phyloP scores from a whole-genome alignment of 2,113 vertebrate genomes.

The Hemiprocne comata region DNA sequence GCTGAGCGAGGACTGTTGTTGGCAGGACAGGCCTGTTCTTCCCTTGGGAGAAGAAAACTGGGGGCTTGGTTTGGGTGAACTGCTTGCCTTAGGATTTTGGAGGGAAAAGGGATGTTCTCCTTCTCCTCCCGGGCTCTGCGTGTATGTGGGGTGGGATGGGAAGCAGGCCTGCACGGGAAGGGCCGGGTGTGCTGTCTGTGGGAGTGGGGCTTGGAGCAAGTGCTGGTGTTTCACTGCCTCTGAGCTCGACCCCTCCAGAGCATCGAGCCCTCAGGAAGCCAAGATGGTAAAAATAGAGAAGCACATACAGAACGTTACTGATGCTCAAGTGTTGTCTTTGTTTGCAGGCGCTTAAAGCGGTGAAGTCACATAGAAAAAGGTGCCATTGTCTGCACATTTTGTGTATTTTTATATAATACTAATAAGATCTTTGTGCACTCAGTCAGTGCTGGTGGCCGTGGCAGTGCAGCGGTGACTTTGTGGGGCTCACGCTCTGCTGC shows the following conservation, averaged over 20 bases:
- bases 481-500: no score
- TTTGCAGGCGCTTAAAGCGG: neutral
- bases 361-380: neutral
- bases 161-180: no score
- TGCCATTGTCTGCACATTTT: neutral
- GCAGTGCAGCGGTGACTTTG: neutral
- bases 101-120: no score
- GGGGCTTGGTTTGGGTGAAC: neutral
- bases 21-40: no score
- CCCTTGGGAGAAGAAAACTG: neutral
- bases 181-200: no score
- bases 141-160: no score
- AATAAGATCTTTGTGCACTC: neutral
- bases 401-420: neutral
- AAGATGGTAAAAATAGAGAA: neutral
- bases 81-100: neutral
- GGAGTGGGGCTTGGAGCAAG: no score
- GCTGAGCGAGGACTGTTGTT: neutral
- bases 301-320: fast-evolving
- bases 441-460: fast-evolving
- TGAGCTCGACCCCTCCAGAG: neutral
- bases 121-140: no score
- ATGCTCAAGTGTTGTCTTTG: neutral
- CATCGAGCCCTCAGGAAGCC: neutral
- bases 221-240: no score